Base-by-base conservation (phyloP, 2,113 vertebrate genomes). In the Stomatorhinus ivindoensis region DNA sequence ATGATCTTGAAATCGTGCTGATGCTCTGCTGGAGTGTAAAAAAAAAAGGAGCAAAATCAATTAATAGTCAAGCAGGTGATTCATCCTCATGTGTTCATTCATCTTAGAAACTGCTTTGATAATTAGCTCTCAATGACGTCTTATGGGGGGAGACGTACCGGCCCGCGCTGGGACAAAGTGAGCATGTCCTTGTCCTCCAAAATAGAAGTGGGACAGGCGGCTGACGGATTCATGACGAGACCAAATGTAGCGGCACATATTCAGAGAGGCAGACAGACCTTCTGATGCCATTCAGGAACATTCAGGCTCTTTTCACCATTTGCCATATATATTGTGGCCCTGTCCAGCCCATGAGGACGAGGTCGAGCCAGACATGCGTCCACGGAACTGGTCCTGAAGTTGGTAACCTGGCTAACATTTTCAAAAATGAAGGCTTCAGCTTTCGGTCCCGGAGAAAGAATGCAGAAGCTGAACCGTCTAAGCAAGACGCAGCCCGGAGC, bases 11-110 rank as follows among this genome's bases (percentile, higher is more conserved):
- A 84, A 39, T 46, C 15, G 84, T 86, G 86, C 87, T 90, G 87
- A 53, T 91, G 83, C 15, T 76, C 76, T 84, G 11, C 82, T 50
- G 46, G 86, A 88, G 73, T 44, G 53, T 39, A 83, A 55, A 58
- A 89, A 82, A 55, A 58, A 89, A 87, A 58, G 31, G 19, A 80
- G 82, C 10, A 89, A 55, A 88, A 89, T 90, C 85, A 92, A 90
- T 92, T 92, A 90, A 90, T 91, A 88, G 88, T 88, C 69, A 90
- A 90, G 55, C 31, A 80, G 87, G 82, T 91, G 85, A 80, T 90
- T 92, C 87, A 91, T 92, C 53, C 91, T 87, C n/a, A 51, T 21
- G 13, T 21, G 86, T 88, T 65, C 58, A 53, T 90, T 89, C 87
- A 89, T 90, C 90, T 90, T 90, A 46, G 39, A 89, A 87, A 90